Evolutionary conservation across 2,888 invertebrate genomes (phyloP).

Genomic region (Drosophila nigritarsus): DNA sequence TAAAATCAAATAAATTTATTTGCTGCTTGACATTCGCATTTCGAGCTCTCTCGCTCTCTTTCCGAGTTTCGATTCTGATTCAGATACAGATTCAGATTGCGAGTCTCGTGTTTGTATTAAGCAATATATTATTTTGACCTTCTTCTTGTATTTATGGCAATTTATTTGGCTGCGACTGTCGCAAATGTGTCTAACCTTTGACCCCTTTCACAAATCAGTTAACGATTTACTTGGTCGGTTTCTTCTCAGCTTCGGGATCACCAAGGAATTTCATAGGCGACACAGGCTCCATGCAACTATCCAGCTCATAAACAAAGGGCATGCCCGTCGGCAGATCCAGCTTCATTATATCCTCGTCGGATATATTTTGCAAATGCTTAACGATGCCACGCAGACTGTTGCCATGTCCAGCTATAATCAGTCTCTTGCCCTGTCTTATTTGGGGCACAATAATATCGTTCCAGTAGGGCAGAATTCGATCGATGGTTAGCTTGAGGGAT

Average conservation of each 20-base stretch:
- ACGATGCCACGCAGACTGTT: constrained; percentile 95
- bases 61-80: constrained; percentile 44
- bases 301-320: constrained; percentile 92
- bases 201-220: constrained; percentile 22
- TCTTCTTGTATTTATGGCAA: constrained; percentile 41
- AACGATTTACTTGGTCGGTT: constrained; percentile 88
- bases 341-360: constrained; percentile 90
- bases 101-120: constrained; percentile 57
- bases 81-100: constrained; percentile 33
- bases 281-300: constrained; percentile 90
- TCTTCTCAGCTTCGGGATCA: constrained; percentile 91
- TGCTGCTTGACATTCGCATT: constrained; percentile 74
- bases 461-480: constrained; percentile 94
- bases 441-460: constrained; percentile 90
- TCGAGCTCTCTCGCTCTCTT: constrained; percentile 15
- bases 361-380: constrained; percentile 93
- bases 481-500: constrained; percentile 93
- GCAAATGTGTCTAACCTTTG: constrained; percentile 17
- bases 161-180: constrained; percentile 49
- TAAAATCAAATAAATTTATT: constrained; percentile 82
- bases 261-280: constrained; percentile 91
- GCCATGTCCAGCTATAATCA: constrained; percentile 94
- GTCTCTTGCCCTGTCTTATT: constrained; percentile 91
- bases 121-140: constrained; percentile 60
- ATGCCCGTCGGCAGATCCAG: constrained; percentile 92